phyloP scores from a whole-genome alignment of 2,888 invertebrate species.

The Pterostichus madidus region DNA sequence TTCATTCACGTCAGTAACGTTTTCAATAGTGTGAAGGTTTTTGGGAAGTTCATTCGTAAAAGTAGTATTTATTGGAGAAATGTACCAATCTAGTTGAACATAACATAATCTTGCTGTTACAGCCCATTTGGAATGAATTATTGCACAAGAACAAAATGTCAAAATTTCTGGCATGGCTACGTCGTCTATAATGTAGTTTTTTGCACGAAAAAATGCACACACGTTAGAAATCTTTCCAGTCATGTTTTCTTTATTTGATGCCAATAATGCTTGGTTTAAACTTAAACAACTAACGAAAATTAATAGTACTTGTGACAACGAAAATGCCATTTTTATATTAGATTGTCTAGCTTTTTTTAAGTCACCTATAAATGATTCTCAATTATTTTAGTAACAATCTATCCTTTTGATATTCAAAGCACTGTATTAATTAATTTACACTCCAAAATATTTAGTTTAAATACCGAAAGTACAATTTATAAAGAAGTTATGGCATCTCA shows the following conservation, averaged over 20 bases:
- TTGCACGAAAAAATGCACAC: slow-evolving; percentile 55
- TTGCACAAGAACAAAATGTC: slow-evolving; percentile 62
- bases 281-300: background rate
- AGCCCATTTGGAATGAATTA: slow-evolving; percentile 47
- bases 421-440: no score
- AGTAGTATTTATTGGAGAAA: slow-evolving; percentile 24
- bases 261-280: slow-evolving; percentile 24
- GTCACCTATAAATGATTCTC: no score
- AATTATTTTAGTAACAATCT: no score
- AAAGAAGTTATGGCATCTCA: no score
- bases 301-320: background rate
- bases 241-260: slow-evolving; percentile 44
- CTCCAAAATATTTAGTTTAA: no score
- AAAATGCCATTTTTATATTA: background rate
- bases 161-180: slow-evolving; percentile 60
- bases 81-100: slow-evolving; percentile 57
- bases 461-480: no score
- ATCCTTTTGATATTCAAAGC: no score
- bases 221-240: slow-evolving; percentile 52
- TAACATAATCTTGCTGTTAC: slow-evolving; percentile 54
- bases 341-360: no score
- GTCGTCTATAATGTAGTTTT: slow-evolving; percentile 55
- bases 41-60: slow-evolving; percentile 55
- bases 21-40: slow-evolving; percentile 37
- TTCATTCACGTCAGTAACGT: slow-evolving; percentile 21